Conservation (phyloP, 2,888 invertebrate genomes). For the Scelioninae gen. 2 region DNA sequence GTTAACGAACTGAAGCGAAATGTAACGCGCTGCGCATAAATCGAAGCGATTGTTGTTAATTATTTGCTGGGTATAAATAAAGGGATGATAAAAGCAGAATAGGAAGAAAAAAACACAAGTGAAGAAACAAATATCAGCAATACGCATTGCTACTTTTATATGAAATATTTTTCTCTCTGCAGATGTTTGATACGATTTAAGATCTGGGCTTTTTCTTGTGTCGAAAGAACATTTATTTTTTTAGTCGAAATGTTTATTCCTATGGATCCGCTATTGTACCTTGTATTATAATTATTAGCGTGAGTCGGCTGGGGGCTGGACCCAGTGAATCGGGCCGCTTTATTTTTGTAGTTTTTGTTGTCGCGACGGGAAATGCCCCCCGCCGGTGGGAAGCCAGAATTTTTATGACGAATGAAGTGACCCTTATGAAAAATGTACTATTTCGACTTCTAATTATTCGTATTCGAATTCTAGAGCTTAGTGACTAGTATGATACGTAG, state of each 20-base stretch:
- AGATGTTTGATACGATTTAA: conserved; percentile 56
- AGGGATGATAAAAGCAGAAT: conserved; percentile 13
- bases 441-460: conserved; percentile 19
- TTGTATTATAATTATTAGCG: conserved; percentile 48
- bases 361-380: conserved; percentile 12
- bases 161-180: conserved; percentile 56
- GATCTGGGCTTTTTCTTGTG: conserved; percentile 53
- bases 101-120: conserved; percentile 24
- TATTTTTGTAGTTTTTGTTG: conserved; percentile 42
- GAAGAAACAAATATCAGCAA: conserved; percentile 54
- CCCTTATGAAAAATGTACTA: conserved; percentile 42
- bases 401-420: conserved; percentile 32
- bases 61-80: conserved; percentile 38
- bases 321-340: conserved; percentile 13
- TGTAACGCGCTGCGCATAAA: conserved; percentile 27
- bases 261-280: conserved; percentile 52
- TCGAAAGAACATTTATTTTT: conserved; percentile 58
- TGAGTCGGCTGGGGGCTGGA: conserved; percentile 4
- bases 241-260: conserved; percentile 52
- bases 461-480: conserved; percentile 26
- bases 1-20: conserved; percentile 7
- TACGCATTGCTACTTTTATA: conserved; percentile 59
- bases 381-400: background rate
- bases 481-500: conserved; percentile 11
- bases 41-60: conserved; percentile 49